A percentile compares a stretch with the other conserved stretches of the same genome.
phyloP scores from a whole-genome alignment of 2,113 vertebrate genomes.

The Aplodontia rufa region DNA sequence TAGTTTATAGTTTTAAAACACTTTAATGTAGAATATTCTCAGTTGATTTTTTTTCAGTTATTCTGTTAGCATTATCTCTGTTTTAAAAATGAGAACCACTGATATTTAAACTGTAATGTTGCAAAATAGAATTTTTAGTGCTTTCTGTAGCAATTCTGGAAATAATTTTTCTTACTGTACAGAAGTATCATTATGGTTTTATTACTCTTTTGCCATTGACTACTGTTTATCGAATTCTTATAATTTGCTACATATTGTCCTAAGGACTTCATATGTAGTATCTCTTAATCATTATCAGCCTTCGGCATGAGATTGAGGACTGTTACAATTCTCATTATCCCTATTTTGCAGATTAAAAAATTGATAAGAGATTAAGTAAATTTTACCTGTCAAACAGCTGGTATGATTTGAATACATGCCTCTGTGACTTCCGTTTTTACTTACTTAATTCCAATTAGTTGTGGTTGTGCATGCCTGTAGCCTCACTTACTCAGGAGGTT shows the following conservation, averaged over 20 bases:
- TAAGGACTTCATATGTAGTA: background rate
- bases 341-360: background rate
- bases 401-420: background rate
- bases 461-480: background rate
- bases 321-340: background rate
- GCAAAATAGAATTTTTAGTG: constrained; percentile 6
- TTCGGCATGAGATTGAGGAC: background rate
- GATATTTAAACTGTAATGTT: constrained; percentile 26
- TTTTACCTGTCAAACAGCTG: background rate
- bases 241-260: background rate
- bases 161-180: background rate
- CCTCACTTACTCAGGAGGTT: background rate
- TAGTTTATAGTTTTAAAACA: background rate
- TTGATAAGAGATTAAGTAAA: background rate
- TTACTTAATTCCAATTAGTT: background rate
- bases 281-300: background rate
- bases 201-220: background rate
- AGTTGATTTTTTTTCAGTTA: background rate
- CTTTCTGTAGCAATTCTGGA: background rate
- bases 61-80: background rate
- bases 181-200: background rate
- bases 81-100: constrained; percentile 41
- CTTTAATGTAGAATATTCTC: constrained; percentile 6
- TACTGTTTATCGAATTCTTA: background rate
- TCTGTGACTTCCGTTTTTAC: background rate